These are phyloP conservation scores for Meandrina meandrites DNA, from an alignment of 92 coral and sea anemone genomes.

Conservation along the genomic window DNA sequence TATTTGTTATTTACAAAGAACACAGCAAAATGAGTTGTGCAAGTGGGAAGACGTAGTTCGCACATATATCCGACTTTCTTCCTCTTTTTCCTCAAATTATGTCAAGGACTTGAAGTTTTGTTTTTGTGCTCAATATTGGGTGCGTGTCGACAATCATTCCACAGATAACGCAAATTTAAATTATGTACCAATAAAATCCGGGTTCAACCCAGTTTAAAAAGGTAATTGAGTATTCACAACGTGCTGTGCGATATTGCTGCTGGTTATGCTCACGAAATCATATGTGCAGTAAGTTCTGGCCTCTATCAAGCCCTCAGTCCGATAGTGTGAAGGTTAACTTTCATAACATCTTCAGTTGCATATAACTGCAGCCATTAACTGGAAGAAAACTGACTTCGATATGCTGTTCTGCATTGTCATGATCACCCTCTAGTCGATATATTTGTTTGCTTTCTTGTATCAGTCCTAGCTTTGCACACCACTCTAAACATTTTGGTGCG, in stretches of 20 bases:
- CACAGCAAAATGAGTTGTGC: not conserved
- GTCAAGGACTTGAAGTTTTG: not conserved
- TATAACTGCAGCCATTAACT: too few relatives aligned
- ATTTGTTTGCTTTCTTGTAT: too few relatives aligned
- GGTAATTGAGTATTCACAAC: not conserved
- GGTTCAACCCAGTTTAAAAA: not conserved
- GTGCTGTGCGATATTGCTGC: not conserved
- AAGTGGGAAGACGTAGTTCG: not conserved
- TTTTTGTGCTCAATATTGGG: not conserved
- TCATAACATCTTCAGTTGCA: too few relatives aligned
- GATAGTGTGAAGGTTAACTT: too few relatives aligned
- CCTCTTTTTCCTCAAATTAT: not conserved
- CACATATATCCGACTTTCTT: not conserved
- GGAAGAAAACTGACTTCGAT: too few relatives aligned
- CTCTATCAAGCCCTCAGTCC: too few relatives aligned
- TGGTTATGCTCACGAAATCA: not conserved
- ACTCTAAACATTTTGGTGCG: too few relatives aligned
- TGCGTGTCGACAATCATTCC: not conserved
- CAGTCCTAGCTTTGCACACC: too few relatives aligned
- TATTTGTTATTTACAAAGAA: not conserved
- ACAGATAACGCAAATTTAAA: not conserved
- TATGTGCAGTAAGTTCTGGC: too few relatives aligned
- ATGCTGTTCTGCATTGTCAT: too few relatives aligned
- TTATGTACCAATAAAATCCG: not conserved
- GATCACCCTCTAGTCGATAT: too few relatives aligned